Percentiles rank a stretch among this genome's conserved stretches.
Conservation (phyloP, 1,140 invertebrate genomes). For the Spodoptera litura region DNA sequence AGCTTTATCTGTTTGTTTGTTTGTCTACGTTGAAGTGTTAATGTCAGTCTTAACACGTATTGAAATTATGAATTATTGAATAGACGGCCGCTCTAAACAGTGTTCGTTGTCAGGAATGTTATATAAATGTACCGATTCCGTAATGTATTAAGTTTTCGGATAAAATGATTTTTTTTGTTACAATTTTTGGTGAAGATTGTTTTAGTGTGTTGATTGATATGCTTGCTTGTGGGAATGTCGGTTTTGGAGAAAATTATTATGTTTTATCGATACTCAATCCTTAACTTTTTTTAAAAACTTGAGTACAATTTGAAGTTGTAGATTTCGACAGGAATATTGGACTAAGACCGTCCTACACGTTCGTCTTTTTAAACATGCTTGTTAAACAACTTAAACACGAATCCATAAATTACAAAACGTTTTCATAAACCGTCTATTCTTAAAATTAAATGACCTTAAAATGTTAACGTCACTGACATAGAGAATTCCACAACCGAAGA, state of each 20-base stretch:
- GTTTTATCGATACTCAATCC: too few species aligned
- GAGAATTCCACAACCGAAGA: constrained; percentile 15
- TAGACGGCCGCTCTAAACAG: constrained; percentile 57
- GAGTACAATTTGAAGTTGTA: too few species aligned
- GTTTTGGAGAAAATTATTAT: too few species aligned
- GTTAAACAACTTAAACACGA: too few species aligned
- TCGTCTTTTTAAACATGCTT: background rate
- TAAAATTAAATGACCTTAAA: background rate
- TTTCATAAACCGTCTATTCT: background rate
- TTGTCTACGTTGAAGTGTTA: constrained; percentile 72
- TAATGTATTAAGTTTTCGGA: background rate
- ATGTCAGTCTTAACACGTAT: constrained; percentile 77
- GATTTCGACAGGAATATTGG: too few species aligned
- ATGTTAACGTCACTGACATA: background rate
- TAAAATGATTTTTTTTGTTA: background rate
- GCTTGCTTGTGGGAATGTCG: background rate
- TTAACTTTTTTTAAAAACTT: too few species aligned
- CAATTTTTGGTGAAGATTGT: background rate
- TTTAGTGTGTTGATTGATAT: background rate
- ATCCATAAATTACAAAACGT: too few species aligned
- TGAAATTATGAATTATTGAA: constrained; percentile 80
- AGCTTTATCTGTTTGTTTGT: constrained; percentile 61
- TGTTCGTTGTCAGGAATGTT: constrained; percentile 50
- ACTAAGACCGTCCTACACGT: background rate
- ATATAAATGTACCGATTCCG: constrained; percentile 38